Conservation (phyloP, 2,888 invertebrate species). For the Homarus gammarus region DNA sequence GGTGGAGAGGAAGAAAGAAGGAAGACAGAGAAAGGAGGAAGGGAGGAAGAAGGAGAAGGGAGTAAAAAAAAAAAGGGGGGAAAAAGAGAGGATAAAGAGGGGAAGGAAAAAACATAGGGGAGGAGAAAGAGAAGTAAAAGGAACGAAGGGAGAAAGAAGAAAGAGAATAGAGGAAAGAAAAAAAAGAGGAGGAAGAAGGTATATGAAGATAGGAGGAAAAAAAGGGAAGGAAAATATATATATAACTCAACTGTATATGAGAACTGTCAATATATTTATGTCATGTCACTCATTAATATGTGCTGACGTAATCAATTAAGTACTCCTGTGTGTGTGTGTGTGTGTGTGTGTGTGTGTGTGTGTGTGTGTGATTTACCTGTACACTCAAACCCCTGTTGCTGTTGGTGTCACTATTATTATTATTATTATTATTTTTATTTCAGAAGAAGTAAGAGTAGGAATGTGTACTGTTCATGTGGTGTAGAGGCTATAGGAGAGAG, state of each 20-base stretch:
- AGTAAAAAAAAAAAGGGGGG: neutral
- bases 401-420: neutral
- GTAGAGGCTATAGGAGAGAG: no score
- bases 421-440: no score
- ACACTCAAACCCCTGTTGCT: neutral
- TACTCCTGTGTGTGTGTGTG: neutral
- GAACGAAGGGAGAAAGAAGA: no score
- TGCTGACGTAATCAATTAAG: neutral
- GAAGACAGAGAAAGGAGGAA: slow-evolving; percentile 30
- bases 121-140: neutral
- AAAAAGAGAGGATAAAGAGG: no score
- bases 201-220: neutral
- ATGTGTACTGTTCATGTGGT: no score
- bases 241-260: no score
- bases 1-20: no score
- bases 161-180: no score
- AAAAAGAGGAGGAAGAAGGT: neutral
- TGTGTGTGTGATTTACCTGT: neutral
- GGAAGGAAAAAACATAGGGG: neutral
- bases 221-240: no score
- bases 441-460: no score
- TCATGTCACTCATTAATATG: neutral
- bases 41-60: neutral
- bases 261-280: no score
- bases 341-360: slow-evolving; percentile 1